Evolutionary conservation across 2,888 invertebrate species (phyloP), one percentile per base, ranked within the genome.

Genomic region (Bellardia pandia): DNA sequence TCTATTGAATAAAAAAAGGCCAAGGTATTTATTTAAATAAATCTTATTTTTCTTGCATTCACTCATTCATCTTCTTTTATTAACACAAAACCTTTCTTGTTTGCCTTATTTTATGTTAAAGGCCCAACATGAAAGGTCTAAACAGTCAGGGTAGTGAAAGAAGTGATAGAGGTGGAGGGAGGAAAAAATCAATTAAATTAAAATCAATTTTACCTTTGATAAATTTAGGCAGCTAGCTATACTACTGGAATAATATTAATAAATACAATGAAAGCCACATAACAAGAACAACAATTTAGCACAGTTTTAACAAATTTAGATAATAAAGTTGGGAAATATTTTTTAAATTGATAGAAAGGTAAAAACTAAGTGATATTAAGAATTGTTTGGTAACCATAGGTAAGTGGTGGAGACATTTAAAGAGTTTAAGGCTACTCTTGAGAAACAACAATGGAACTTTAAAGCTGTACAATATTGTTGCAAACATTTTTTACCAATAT

Each of bases 121-220:
- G n/a, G n/a, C 48, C 2, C 23, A 42, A 6, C 13, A 66, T 45
- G 2, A 37, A 56, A 62, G 71, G 9, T 33, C n/a, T 37, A 11
- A 33, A 8, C 4, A 9, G 8, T 30, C 14, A 56, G 8, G 5
- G 2, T 33, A 37, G 23, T 23, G 23, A 37, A 37, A 37, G 37
- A 37, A 37, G 37, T 37, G 37, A 5, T 3, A 5, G 16, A 58
- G 37, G 8, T n/a, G 48, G 11, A 6, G 56, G 45, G n/a, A 40
- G 37, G 51, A 64, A 51, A 81, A 66, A 64, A 72, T 76, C 58
- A 81, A 82, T 78, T 86, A 68, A 75, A 78, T 78, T 82, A 69
- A 58, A 78, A 62, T 40, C n/a, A 14, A 45, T 9, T 60, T 45
- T 66, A 60, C 30, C 45, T 45, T 64, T 45, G 37, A 8, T 53